phyloP scores from a whole-genome alignment of 2,888 invertebrate species.

The Caenorhabditis auriculariae region DNA sequence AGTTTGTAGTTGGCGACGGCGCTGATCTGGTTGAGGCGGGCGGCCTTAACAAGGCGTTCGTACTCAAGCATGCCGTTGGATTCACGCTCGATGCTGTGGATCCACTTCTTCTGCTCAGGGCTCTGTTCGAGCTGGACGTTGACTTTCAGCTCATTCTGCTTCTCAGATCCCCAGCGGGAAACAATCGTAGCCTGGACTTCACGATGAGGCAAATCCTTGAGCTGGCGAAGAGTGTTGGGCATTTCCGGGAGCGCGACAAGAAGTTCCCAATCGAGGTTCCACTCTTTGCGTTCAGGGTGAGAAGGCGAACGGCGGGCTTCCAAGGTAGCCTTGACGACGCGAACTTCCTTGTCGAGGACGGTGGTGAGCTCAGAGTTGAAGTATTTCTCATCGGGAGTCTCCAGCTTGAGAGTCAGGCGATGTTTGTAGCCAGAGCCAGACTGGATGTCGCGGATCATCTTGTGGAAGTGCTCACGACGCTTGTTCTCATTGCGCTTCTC shows the following conservation, averaged over 20 bases:
- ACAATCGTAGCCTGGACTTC: slow-evolving; percentile 29
- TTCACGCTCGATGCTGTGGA: slow-evolving; percentile 13
- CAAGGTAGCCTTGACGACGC: slow-evolving; percentile 22
- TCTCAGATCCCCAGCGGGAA: slow-evolving; percentile 36
- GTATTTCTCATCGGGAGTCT: slow-evolving; percentile 17
- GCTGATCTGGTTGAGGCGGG: slow-evolving; percentile 39
- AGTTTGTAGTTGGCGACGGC: slow-evolving; percentile 44
- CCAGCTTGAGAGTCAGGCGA: slow-evolving; percentile 15
- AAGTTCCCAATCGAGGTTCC: slow-evolving; percentile 40
- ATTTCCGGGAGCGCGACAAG: slow-evolving; percentile 37
- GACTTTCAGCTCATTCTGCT: slow-evolving; percentile 32
- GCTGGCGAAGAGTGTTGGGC: slow-evolving; percentile 30
- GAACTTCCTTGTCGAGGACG: slow-evolving; percentile 17
- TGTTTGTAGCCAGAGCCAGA: slow-evolving; percentile 17
- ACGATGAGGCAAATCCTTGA: slow-evolving; percentile 40
- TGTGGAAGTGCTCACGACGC: slow-evolving; percentile 25
- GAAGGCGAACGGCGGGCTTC: slow-evolving; percentile 23
- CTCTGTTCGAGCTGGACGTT: slow-evolving; percentile 32
- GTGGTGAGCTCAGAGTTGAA: slow-evolving; percentile 23
- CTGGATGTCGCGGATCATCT: slow-evolving; percentile 24
- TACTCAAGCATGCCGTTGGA: slow-evolving; percentile 26
- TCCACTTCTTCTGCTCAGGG: slow-evolving; percentile 28
- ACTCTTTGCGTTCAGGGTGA: slow-evolving; percentile 33
- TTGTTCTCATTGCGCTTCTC: slow-evolving; percentile 15
- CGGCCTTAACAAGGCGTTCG: slow-evolving; percentile 30